Conservation (phyloP, 2,888 invertebrate genomes). For the Sminthurides aquaticus region DNA sequence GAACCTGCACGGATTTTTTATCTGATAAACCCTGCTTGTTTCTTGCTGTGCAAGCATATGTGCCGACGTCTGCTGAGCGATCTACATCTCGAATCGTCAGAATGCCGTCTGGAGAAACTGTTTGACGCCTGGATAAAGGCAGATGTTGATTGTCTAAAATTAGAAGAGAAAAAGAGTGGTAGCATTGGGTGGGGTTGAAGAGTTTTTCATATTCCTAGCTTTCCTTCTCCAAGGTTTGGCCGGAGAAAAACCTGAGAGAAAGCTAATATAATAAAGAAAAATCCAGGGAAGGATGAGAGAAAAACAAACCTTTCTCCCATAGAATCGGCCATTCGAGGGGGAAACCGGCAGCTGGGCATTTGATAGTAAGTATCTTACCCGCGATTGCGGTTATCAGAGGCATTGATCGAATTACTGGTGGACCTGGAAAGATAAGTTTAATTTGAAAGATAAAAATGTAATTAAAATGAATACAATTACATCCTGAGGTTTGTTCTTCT, state of each 20-base stretch:
- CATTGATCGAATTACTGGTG: conserved; percentile 49
- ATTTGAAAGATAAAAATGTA: background rate
- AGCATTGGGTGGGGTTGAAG: too few species aligned
- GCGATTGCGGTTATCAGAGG: conserved; percentile 49
- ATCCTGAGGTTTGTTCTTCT: too few species aligned
- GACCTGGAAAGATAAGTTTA: conserved; percentile 45
- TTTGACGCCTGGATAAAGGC: conserved; percentile 50
- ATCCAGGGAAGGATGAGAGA: too few species aligned
- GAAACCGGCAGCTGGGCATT: conserved; percentile 54
- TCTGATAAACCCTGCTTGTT: conserved; percentile 46
- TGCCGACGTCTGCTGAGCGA: conserved; percentile 47
- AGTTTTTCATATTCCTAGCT: too few species aligned
- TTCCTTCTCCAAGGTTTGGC: too few species aligned
- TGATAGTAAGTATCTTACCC: conserved; percentile 50
- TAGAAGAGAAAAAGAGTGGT: too few species aligned
- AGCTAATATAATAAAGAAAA: too few species aligned
- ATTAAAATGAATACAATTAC: too few species aligned
- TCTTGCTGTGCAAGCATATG: conserved; percentile 48
- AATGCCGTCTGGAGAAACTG: conserved; percentile 47
- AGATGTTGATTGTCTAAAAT: conserved; percentile 46
- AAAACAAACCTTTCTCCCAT: conserved; percentile 57
- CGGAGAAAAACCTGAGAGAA: too few species aligned
- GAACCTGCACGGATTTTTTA: conserved; percentile 42
- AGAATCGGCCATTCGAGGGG: conserved; percentile 50
- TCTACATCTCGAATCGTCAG: conserved; percentile 48